Evolutionary conservation across 2,797 vertebrate genomes (phyloP).

Genomic region (Mico argentatus): DNA sequence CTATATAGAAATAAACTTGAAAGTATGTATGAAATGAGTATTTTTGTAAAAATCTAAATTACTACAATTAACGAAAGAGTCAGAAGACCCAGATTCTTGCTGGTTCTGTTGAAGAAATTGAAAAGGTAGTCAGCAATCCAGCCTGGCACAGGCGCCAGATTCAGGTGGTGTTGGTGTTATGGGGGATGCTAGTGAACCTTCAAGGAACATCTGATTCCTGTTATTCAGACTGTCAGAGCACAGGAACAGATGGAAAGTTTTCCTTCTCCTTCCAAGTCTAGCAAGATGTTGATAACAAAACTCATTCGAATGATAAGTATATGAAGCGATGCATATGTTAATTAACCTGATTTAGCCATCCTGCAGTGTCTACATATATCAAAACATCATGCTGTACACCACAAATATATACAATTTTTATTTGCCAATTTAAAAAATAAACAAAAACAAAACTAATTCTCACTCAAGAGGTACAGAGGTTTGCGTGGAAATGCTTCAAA

Average conservation of each 20-base stretch:
- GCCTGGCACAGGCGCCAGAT: too few species aligned
- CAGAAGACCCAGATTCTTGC: neutral
- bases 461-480: neutral
- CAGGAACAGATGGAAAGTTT: neutral
- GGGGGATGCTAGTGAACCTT: neutral
- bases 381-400: neutral
- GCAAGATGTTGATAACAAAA: neutral
- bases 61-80: neutral
- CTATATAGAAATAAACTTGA: neutral
- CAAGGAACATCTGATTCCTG: neutral
- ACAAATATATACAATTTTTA: neutral
- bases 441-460: neutral
- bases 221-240: neutral
- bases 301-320: neutral
- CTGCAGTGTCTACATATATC: neutral
- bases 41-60: neutral
- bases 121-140: neutral
- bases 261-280: neutral
- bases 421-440: neutral
- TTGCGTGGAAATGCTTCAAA: neutral
- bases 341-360: neutral
- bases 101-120: neutral
- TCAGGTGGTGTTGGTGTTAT: neutral
- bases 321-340: neutral
- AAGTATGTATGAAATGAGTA: neutral